Evolutionary conservation across 2,888 invertebrate genomes (phyloP), one percentile per base, ranked within the genome.

Genomic region (Tenthredo distinguenda): DNA sequence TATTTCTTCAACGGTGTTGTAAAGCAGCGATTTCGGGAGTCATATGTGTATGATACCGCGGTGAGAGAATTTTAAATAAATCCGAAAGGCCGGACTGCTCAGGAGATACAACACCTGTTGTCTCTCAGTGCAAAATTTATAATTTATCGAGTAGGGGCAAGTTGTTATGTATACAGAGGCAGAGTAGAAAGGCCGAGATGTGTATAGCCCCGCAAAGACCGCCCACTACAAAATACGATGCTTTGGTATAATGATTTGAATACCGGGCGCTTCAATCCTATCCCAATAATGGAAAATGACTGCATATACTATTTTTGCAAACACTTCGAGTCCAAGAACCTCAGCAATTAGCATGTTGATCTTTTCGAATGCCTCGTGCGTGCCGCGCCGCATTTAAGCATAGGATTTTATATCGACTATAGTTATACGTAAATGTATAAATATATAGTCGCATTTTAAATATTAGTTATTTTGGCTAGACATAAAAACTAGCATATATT

Each of bases 31-130:
- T 71, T 71, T 37, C 4, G 71, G 71, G 2, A 71, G 9, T 43
- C 74, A 47, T 74, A 15, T 21, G 47, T 34, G 40, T 43, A 5
- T 15, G 12, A 43, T 47, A 37, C 40, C 77, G 77, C 77, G 77
- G 18, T 9, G 77, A n/a, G 50, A 40, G n/a, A 62, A 81, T 40
- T 62, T 50, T 21, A 26, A 58, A 84, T 31, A 34, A 77, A 43
- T 72, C 55, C 62, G 84, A 76, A 34, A 55, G 21, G 62, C 86
- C 85, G 74, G 87, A 86, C 84, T 85, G 86, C 84, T 85, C 62
- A 47, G 87, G 87, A 85, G 87, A 87, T 87, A 85, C 86, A 85
- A 81, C 87, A 86, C 86, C 87, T 87, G 88, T 58, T 58, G 86
- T 77, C 58, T 68, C 83, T 85, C 40, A 84, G 72, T 83, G 85